A percentile compares a stretch with the other conserved stretches of the same genome.
These are phyloP conservation scores for Penaeus japonicus DNA, from an alignment of 1,140 invertebrate species.

Conservation along the genomic window DNA sequence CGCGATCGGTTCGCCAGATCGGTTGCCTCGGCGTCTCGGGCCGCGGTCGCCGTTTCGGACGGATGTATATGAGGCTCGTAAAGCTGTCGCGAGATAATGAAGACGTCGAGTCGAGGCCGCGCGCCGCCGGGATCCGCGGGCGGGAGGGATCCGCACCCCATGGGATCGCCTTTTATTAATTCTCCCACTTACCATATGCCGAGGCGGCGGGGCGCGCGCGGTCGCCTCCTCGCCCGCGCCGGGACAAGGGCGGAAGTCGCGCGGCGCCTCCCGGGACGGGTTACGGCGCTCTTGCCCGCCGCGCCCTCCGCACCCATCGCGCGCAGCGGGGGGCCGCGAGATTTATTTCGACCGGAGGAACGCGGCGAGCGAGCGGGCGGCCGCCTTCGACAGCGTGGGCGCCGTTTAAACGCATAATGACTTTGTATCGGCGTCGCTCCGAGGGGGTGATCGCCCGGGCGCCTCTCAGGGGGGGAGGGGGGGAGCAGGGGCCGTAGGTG, in stretches of 20 bases:
- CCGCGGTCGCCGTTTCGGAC: neutral
- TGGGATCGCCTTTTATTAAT: conserved; percentile 53
- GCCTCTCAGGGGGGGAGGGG: conserved; percentile 14
- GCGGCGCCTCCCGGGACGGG: neutral
- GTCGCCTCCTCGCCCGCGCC: neutral
- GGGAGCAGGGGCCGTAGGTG: no score
- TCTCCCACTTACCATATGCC: conserved; percentile 55
- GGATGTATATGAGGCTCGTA: conserved; percentile 25
- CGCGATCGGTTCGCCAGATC: neutral
- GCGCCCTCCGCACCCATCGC: conserved; percentile 31
- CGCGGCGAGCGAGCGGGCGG: neutral
- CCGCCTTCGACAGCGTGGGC: neutral
- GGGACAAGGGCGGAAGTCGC: conserved; percentile 29
- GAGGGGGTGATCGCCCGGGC: neutral
- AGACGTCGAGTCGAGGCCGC: conserved; percentile 31
- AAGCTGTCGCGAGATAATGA: conserved; percentile 51
- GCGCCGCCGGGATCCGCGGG: neutral
- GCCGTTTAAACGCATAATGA: conserved; percentile 49
- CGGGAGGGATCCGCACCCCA: conserved; percentile 17
- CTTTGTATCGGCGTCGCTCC: neutral
- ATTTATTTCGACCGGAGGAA: conserved; percentile 31
- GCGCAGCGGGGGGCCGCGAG: conserved; percentile 41
- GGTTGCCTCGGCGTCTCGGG: neutral
- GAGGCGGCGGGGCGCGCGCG: neutral
- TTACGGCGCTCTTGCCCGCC: conserved; percentile 29